phyloP scores from a whole-genome alignment of 2,888 invertebrate genomes.

The Formica aserva region DNA sequence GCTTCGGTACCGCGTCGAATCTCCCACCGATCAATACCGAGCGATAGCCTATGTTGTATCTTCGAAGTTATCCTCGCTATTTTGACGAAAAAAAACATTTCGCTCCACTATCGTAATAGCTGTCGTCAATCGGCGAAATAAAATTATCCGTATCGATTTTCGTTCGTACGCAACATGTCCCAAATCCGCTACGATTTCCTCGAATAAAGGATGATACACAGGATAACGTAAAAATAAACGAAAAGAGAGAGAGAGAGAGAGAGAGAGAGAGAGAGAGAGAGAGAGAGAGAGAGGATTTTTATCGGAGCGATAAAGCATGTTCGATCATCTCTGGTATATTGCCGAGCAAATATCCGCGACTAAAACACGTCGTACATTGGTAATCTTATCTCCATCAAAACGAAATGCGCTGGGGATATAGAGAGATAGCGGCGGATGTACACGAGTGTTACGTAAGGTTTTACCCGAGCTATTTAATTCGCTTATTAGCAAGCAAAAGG shows the following conservation, averaged over 20 bases:
- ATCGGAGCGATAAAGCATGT: background rate
- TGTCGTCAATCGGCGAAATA: background rate
- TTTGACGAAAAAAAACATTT: background rate
- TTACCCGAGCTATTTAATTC: constrained; percentile 17
- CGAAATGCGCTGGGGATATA: background rate
- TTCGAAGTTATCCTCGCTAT: background rate
- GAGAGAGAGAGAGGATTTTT: background rate
- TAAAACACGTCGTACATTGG: background rate
- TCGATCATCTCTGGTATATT: constrained; percentile 15
- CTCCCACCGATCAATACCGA: constrained; percentile 44
- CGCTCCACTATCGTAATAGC: background rate
- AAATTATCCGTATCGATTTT: background rate
- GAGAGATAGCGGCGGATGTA: background rate
- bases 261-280: background rate
- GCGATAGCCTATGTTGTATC: background rate
- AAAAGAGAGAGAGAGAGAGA: background rate
- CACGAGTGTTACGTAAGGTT: constrained; percentile 6
- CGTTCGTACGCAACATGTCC: background rate
- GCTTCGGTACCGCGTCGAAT: constrained; percentile 32
- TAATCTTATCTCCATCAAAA: constrained; percentile 44
- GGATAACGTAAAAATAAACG: background rate
- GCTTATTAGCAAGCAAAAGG: constrained; percentile 17
- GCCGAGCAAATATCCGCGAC: background rate
- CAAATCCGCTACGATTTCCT: background rate
- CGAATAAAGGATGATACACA: background rate